Base-by-base conservation (phyloP, 2,113 vertebrate genomes). In the Pleuronectes platessa region DNA sequence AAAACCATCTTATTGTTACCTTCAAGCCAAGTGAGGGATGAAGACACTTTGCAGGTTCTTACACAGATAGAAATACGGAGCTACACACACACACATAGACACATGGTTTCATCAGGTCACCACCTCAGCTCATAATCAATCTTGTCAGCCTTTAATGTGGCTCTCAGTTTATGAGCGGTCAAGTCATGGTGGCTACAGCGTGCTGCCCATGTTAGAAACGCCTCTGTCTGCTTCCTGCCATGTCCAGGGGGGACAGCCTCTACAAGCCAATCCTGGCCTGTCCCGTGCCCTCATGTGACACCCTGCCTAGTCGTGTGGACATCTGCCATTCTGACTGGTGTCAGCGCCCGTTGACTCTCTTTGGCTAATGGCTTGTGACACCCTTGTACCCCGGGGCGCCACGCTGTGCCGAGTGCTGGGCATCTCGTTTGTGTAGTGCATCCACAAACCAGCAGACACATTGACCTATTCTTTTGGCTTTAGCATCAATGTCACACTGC, bases 391-490 rank as follows among this genome's bases (percentile, higher is more conserved):
- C 85, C 69, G 3, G 58, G 88, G 90, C 76, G 26, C 76, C 67
- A 13, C 37, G 54, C 85, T 10, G 85, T 21, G 49, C 74, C 68
- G 85, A 89, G 87, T 85, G 86, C 84, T 69, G 86, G 78, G 83
- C 86, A 85, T 92, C 91, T 94, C 81, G 67, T 93, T 90, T 87
- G 85, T 79, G 81, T 70, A 49, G 85, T 40, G 51, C 74, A 81
- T 86, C 84, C 87, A 85, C 76, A 85, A 90, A 91, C 87, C 89
- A 88, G 76, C 90, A 89, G 91, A 94, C 93, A 93, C 92, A 90
- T 90, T 94, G 92, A 94, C 93, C 93, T 92, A 93, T 93, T 94
- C 94, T 87, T 92, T 76, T 89, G 91, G 90, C 85, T 92, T 94
- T 88, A 93, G 86, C 89, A 77, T 94, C 93, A 94, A 90, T 90